These are phyloP conservation scores for Apus apus DNA, from an alignment of 2,113 vertebrate species.

Conservation along the genomic window DNA sequence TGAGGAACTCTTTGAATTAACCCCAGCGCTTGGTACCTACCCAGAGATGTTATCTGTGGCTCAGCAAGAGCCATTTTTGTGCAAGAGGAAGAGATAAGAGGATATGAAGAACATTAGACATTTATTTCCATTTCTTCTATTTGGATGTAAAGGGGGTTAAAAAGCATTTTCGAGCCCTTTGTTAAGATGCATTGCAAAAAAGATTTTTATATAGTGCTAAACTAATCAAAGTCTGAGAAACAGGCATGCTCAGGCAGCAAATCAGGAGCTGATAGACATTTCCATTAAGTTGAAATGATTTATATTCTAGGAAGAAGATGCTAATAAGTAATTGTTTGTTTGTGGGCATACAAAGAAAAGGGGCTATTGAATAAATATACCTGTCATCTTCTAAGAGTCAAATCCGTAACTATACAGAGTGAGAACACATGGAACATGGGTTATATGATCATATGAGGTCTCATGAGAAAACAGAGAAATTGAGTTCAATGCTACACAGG, in stretches of 20 bases:
- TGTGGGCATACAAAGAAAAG: background rate
- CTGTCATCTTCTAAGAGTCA: background rate
- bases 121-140: background rate
- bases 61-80: constrained; percentile 29
- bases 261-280: background rate
- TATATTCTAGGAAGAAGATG: background rate
- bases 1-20: background rate
- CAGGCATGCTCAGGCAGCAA: background rate
- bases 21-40: background rate
- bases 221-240: background rate
- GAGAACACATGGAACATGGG: background rate
- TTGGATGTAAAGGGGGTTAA: background rate
- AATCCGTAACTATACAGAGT: background rate
- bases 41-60: constrained; percentile 44
- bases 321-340: background rate
- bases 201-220: background rate
- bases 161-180: background rate
- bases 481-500: background rate
- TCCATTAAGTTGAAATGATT: background rate
- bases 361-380: background rate
- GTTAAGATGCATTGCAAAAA: background rate
- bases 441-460: background rate
- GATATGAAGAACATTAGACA: background rate
- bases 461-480: background rate
- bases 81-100: constrained; percentile 49